Conservation (phyloP, 2,113 vertebrate genomes). For the Oreochromis niloticus region DNA sequence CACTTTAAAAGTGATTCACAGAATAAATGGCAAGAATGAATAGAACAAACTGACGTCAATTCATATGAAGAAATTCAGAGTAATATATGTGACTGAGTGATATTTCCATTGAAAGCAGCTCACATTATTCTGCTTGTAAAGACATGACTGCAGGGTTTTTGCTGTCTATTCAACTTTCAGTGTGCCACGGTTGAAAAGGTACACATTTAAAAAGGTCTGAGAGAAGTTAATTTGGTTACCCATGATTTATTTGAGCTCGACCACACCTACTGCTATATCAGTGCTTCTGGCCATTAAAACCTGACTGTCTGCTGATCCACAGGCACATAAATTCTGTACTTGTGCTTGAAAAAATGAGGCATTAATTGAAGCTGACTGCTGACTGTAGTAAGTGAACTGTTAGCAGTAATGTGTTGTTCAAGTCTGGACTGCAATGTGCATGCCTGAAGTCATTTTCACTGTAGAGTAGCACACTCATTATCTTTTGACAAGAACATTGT, state of each 20-base stretch:
- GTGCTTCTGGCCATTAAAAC: background rate
- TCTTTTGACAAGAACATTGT: constrained; percentile 11
- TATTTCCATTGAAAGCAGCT: background rate
- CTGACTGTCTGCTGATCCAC: constrained; percentile 12
- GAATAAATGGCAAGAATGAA: background rate
- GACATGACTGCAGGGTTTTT: background rate
- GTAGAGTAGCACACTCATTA: constrained; percentile 20
- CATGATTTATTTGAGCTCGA: constrained; percentile 1
- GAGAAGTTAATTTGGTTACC: background rate
- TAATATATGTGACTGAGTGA: background rate
- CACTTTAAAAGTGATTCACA: background rate
- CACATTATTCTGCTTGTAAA: background rate
- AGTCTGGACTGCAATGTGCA: background rate
- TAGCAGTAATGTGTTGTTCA: background rate
- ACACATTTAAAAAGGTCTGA: background rate
- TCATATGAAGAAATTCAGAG: background rate
- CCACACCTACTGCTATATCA: background rate
- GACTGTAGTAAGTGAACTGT: background rate
- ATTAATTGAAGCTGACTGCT: constrained; percentile 16
- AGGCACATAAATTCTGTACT: background rate
- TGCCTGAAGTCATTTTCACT: constrained; percentile 10
- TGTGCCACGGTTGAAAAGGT: background rate
- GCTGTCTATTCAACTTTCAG: background rate
- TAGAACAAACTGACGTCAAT: background rate
- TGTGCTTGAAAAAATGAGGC: background rate